These are phyloP conservation scores for Phainopepla nitens DNA, from an alignment of 2,113 vertebrate species.

Conservation along the genomic window DNA sequence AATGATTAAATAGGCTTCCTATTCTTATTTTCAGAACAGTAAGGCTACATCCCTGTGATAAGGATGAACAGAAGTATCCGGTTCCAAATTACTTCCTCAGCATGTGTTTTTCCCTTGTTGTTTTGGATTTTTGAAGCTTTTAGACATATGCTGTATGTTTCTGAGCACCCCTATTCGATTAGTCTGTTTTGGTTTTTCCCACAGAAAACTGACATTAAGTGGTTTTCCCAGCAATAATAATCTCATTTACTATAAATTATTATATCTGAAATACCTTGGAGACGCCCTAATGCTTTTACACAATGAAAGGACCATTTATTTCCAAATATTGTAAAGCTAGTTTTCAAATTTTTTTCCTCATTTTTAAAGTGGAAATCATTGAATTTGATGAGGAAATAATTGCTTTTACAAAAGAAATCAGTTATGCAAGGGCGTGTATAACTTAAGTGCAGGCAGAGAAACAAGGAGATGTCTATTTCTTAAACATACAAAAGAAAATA, in stretches of 20 bases:
- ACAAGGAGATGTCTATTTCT: neutral
- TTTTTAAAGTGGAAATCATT: conserved; percentile 48
- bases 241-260: conserved; percentile 74
- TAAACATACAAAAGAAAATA: neutral
- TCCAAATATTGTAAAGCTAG: conserved; percentile 56
- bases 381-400: conserved; percentile 13
- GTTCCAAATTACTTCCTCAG: conserved; percentile 14
- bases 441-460: neutral
- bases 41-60: neutral
- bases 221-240: conserved; percentile 75
- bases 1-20: neutral
- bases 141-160: conserved; percentile 32
- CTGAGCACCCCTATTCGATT: conserved; percentile 17
- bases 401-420: conserved; percentile 9
- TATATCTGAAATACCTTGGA: conserved; percentile 69
- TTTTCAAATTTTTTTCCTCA: conserved; percentile 47
- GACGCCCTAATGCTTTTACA: conserved; percentile 70
- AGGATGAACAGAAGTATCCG: neutral
- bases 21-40: neutral
- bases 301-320: conserved; percentile 65
- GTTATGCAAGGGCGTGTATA: neutral
- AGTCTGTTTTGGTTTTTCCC: conserved; percentile 48
- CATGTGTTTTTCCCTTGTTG: conserved; percentile 20
- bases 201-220: conserved; percentile 66
- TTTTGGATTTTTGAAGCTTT: conserved; percentile 32